Evolutionary conservation across 1,140 invertebrate species (phyloP), one percentile per base, ranked within the genome.

Genomic region (Megalopta genalis): DNA sequence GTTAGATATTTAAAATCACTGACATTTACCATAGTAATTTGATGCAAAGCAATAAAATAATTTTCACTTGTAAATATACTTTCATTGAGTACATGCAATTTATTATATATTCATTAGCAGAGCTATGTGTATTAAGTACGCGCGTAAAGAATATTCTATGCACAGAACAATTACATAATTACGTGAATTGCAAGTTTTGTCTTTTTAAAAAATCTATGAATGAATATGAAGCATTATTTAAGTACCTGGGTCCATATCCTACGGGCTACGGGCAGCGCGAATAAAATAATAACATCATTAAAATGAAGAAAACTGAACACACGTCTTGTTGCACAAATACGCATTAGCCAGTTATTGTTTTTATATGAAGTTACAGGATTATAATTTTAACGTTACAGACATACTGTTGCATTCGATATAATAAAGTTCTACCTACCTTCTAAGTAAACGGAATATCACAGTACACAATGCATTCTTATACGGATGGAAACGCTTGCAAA

Each of bases 161-260:
- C n/a, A 57, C 54, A 57, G 21, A 8, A n/a, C n/a, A 57, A 57
- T 57, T 57, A 63, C 18, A 54, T 32, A 54, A 27, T 67, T 25
- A 12, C 7, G 12, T 18, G 18, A 67, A 67, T 52, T 23, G n/a
- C 21, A n/a, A 42, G 14, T 65, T 64, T 18, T 23, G 37, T 23
- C 1, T 32, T 32, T 23, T 23, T 65, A 27, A 46, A 57, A 46
- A 9, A 10, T 46, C 27, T 64, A 64, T 27, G 1, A 37, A 5
- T 39, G 23, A 7, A 7, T 25, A 2, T 27, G 2, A 64, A 64
- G 8, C 0, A 64, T 39, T 16, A 10, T 25, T 7, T 27, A 80
- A 86, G 84, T 91, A 91, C 89, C 90, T 91, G 90, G 84, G 81
- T 91, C 90, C 90, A 91, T 90, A 37, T 88, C 75, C 68, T 85